A percentile compares a stretch with the other conserved stretches of the same genome.
These are phyloP conservation scores for Mycalesis mineus DNA, from an alignment of 2,888 invertebrate genomes.

Conservation along the genomic window DNA sequence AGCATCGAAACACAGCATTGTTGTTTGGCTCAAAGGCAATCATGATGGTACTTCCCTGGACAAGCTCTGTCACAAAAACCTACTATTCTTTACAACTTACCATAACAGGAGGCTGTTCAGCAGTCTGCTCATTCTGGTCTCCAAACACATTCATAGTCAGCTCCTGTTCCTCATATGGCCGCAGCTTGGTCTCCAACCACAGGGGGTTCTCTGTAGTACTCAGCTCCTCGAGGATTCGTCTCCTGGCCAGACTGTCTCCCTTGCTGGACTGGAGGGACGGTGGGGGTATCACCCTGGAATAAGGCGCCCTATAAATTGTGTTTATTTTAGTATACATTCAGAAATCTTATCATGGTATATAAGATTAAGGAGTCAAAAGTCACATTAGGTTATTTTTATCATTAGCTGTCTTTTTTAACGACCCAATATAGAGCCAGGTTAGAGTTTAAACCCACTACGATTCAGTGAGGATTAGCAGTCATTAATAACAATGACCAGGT, in stretches of 20 bases:
- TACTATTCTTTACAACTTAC: no score
- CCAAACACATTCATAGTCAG: constrained; percentile 94
- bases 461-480: no score
- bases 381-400: no score
- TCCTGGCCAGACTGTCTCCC: constrained; percentile 89
- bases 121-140: constrained; percentile 65
- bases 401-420: no score
- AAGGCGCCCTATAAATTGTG: constrained; percentile 24
- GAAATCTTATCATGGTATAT: not conserved
- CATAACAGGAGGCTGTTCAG: constrained; percentile 40
- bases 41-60: no score
- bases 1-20: no score
- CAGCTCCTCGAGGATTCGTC: constrained; percentile 89
- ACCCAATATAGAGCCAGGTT: no score
- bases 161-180: constrained; percentile 94
- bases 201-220: constrained; percentile 95
- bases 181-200: constrained; percentile 94
- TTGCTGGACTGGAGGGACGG: constrained; percentile 88
- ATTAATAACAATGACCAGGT: no score
- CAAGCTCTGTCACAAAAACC: no score
- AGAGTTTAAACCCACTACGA: no score
- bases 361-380: not conserved
- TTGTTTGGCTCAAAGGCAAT: no score
- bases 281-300: constrained; percentile 84
- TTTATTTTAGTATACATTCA: no score